Evolutionary conservation across 1,140 invertebrate species (phyloP).

Genomic region (Philopotamus ludificatus): DNA sequence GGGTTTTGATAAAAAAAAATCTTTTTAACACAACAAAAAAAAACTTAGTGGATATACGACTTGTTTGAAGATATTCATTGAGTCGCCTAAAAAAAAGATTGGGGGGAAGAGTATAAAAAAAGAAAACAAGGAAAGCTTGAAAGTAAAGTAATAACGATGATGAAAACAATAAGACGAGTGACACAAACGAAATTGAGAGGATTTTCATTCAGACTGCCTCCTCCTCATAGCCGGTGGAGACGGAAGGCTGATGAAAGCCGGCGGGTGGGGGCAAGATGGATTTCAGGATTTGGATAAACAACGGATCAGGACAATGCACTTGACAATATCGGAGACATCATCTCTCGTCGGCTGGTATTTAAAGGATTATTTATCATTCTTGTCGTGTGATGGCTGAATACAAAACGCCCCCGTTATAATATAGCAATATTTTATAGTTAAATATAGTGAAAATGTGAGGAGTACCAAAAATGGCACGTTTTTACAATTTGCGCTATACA

Average conservation of each 20-base stretch:
- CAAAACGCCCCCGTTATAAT: too few relatives aligned
- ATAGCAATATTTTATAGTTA: too few relatives aligned
- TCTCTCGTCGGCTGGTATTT: too few relatives aligned
- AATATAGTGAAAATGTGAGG: too few relatives aligned
- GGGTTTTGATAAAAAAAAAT: too few relatives aligned
- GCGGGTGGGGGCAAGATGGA: neutral
- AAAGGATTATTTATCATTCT: too few relatives aligned
- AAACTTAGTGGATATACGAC: neutral
- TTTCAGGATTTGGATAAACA: neutral
- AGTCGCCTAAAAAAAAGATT: neutral
- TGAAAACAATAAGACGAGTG: conserved; percentile 37
- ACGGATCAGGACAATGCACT: conserved; percentile 1
- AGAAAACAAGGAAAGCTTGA: conserved; percentile 5
- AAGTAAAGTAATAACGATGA: conserved; percentile 37
- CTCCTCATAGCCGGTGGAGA: neutral
- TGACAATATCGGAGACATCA: neutral
- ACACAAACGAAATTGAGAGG: conserved; percentile 35
- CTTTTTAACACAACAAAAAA: neutral
- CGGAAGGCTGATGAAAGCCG: neutral
- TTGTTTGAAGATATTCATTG: neutral
- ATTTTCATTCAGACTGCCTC: conserved; percentile 9
- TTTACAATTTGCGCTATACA: too few relatives aligned
- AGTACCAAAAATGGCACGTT: too few relatives aligned
- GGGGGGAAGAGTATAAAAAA: neutral
- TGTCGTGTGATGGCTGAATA: too few relatives aligned